These are phyloP conservation scores for Acyrthosiphon pisum DNA, from an alignment of 1,140 invertebrate species.

Conservation along the genomic window DNA sequence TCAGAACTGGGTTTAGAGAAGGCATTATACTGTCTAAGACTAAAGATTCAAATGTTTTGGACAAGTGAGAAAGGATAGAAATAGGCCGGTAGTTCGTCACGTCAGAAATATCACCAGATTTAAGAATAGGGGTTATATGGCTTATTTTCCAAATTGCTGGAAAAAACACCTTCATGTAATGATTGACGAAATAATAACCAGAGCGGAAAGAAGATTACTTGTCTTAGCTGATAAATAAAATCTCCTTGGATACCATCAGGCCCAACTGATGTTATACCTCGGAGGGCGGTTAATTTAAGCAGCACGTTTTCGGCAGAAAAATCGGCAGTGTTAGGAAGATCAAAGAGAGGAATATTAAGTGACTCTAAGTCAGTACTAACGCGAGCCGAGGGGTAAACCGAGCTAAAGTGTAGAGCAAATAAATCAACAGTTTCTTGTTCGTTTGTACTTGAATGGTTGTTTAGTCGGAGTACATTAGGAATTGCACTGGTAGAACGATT, in stretches of 20 bases:
- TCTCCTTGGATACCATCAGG: neutral
- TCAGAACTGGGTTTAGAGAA: neutral
- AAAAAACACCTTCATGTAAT: neutral
- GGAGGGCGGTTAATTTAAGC: neutral
- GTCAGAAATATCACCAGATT: neutral
- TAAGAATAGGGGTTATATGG: neutral
- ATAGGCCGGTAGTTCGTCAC: neutral
- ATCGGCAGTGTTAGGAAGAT: too few relatives aligned
- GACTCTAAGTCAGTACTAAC: too few relatives aligned
- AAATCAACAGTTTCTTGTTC: too few relatives aligned
- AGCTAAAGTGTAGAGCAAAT: too few relatives aligned
- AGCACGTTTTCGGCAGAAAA: too few relatives aligned
- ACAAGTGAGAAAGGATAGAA: neutral
- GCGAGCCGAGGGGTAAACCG: too few relatives aligned
- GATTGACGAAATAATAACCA: neutral
- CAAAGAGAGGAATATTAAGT: too few relatives aligned
- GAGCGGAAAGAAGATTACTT: too few relatives aligned
- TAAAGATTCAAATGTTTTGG: too few relatives aligned
- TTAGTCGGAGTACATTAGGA: too few relatives aligned
- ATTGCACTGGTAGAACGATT: too few relatives aligned
- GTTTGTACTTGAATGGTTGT: too few relatives aligned
- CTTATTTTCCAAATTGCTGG: neutral
- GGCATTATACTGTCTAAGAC: neutral
- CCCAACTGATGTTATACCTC: neutral
- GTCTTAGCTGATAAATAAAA: constrained; percentile 4